These are phyloP conservation scores for Capricornis sumatraensis DNA, from an alignment of 2,113 vertebrate genomes.

Conservation along the genomic window DNA sequence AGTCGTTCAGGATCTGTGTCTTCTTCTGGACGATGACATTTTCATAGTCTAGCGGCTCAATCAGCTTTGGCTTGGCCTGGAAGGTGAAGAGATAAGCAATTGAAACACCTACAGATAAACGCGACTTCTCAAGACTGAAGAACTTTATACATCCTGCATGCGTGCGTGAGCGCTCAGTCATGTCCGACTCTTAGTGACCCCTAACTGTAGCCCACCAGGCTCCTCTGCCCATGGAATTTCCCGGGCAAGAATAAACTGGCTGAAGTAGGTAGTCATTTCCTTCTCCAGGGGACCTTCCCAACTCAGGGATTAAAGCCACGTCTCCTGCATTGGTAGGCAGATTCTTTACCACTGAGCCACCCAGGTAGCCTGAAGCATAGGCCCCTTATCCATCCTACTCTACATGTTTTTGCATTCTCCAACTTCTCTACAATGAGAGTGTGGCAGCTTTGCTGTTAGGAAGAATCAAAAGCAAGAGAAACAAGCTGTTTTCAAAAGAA, in stretches of 20 bases:
- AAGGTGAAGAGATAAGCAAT: not conserved
- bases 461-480: not conserved
- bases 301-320: not conserved
- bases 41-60: constrained; percentile 98
- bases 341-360: not conserved
- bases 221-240: not conserved
- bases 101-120: not conserved
- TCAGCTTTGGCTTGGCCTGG: constrained; percentile 96
- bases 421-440: not conserved
- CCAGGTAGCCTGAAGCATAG: not conserved
- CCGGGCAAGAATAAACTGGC: not conserved
- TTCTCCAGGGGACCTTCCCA: not conserved
- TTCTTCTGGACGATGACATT: constrained; percentile 97
- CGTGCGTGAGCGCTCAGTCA: not conserved
- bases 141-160: not conserved
- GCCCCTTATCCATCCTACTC: not conserved
- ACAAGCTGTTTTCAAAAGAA: not conserved
- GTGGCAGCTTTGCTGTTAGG: not conserved
- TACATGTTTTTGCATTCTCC: not conserved
- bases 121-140: not conserved
- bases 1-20: constrained; percentile 97
- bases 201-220: not conserved
- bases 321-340: not conserved
- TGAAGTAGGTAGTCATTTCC: not conserved
- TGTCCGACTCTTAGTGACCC: not conserved